A percentile compares a stretch with the other conserved stretches of the same genome.
Evolutionary conservation across 1,140 invertebrate genomes (phyloP).

Genomic region (Saccostrea glomerata): DNA sequence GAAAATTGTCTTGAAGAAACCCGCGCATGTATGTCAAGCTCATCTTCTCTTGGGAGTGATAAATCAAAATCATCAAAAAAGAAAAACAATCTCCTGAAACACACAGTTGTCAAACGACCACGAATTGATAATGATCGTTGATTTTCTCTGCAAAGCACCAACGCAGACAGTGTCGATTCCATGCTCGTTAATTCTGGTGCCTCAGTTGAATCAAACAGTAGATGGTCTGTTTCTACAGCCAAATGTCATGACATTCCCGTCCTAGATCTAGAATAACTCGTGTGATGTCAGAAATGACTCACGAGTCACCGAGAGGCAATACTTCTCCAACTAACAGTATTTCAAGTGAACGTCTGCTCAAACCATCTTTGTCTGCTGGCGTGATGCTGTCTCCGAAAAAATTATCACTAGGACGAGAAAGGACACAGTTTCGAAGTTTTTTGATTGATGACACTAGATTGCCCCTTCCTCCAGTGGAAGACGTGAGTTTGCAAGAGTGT

Average conservation of each 20-base stretch:
- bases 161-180: slow-evolving; percentile 32
- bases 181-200: slow-evolving; percentile 31
- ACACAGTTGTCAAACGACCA: background rate
- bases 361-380: slow-evolving; percentile 15
- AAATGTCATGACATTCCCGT: slow-evolving; percentile 30
- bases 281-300: slow-evolving; percentile 22
- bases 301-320: slow-evolving; percentile 15
- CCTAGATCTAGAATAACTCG: slow-evolving; percentile 16
- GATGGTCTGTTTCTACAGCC: slow-evolving; percentile 36
- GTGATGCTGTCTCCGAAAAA: slow-evolving; percentile 11
- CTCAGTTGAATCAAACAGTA: slow-evolving; percentile 15
- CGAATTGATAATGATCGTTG: background rate
- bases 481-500: background rate
- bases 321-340: slow-evolving; percentile 19
- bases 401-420: background rate
- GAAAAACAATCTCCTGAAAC: background rate
- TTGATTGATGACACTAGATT: background rate
- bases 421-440: slow-evolving; percentile 6
- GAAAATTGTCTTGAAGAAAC: background rate
- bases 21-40: background rate
- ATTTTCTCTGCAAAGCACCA: slow-evolving; percentile 27
- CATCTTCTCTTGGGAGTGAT: slow-evolving; percentile 5
- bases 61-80: slow-evolving; percentile 13
- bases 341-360: slow-evolving; percentile 15
- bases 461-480: slow-evolving; percentile 2